Evolutionary conservation across 2,797 vertebrate species (phyloP).

Genomic region (Numenius phaeopus): DNA sequence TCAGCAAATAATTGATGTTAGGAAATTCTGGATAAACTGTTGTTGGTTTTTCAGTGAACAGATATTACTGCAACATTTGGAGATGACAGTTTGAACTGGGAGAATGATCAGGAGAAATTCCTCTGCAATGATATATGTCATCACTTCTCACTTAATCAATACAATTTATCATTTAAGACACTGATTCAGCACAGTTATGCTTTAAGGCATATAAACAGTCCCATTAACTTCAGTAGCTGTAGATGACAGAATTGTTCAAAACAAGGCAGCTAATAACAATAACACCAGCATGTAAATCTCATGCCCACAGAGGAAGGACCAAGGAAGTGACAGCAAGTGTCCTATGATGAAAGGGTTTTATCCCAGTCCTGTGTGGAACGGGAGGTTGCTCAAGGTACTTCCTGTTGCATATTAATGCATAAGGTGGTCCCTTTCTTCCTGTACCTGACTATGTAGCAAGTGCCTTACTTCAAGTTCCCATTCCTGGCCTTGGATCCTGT

Average conservation of each 20-base stretch:
- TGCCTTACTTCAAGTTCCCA: neutral
- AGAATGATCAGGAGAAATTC: neutral
- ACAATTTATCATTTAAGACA: constrained; percentile 20
- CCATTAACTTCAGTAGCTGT: neutral
- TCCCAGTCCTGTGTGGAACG: accelerated
- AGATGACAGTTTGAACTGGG: neutral
- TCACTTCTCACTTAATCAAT: constrained; percentile 29
- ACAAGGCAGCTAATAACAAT: neutral
- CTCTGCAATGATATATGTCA: neutral
- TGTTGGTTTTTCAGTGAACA: neutral
- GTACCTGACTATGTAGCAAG: neutral
- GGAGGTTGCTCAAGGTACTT: neutral
- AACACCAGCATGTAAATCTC: neutral
- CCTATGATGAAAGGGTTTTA: neutral
- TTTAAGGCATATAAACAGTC: neutral
- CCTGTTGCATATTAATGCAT: neutral
- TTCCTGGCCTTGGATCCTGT: neutral
- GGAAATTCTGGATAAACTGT: neutral
- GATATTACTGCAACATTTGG: neutral
- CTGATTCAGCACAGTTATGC: neutral
- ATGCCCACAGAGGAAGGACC: neutral
- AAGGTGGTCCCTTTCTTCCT: neutral
- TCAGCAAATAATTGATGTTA: neutral
- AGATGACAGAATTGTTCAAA: neutral
- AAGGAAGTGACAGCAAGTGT: neutral